Base-by-base conservation (phyloP, 1,140 invertebrate species). In the Capitella teleta region DNA sequence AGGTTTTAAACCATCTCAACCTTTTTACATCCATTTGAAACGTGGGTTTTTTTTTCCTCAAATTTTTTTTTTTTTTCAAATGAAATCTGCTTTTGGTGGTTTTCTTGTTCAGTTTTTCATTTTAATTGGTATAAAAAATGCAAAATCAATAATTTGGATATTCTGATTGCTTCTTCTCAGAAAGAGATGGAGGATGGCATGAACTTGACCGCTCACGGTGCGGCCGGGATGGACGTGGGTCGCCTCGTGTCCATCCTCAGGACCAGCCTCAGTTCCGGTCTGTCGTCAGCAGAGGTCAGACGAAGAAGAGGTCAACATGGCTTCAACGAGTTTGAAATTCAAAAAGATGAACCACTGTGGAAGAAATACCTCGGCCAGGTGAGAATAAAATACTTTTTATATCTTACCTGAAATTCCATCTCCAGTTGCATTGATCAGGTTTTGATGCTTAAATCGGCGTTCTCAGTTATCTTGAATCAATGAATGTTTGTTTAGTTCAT, bases 321-420 rank as follows among this genome's bases (percentile, higher is more conserved):
- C 0, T 84, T 81, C 60, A 99, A 99, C 78, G 93, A 98, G 74
- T 86, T 99, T 66, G 83, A 85, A 54, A 87, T 95, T 19, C 83
- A 85, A 59, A 83, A 91, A 58, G 85, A 93, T 55, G 92, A 98
- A 47, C 89, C 94, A 5, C 78, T 94, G 23, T 95, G 90, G 87
- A 92, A 87, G 68, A 99, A 98, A 77, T 98, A 98, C 69, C 78
- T 98, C 47, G 92, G 95, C 77, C 94, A 81, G 68, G 77, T 80
- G 60, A 55, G 40, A 21, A 45, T 21, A 23, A 26, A n/a, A 34
- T 6, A 18, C 19, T 8, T 18, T 38, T 38, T 1, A 38, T 38
- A 5, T 21, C 19, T 1, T 3, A 16, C n/a, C 19, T 8, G 38
- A 40, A 21, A 8, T n/a, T 10, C n/a, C 10, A n/a, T 2, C n/a